A percentile compares a stretch with the other conserved stretches of the same genome.
Evolutionary conservation across 2,797 vertebrate species (phyloP).

Genomic region (Sebastes variabilis): DNA sequence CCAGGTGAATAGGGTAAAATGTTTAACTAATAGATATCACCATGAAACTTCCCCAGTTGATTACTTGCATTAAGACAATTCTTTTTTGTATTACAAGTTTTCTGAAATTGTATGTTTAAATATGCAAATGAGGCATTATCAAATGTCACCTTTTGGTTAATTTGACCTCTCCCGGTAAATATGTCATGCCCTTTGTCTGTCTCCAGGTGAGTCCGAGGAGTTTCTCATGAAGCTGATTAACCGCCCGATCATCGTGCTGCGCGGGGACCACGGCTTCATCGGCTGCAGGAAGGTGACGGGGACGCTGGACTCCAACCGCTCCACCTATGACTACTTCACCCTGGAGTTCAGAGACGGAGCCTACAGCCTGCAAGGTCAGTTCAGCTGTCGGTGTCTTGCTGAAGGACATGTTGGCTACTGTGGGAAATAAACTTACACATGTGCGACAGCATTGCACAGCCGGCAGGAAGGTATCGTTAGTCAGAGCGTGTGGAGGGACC

Average conservation of each 20-base stretch:
- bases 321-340: constrained; percentile 95
- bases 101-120: too few species aligned
- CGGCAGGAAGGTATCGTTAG: not conserved
- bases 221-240: constrained; percentile 99
- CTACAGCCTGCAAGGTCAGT: constrained; percentile 93
- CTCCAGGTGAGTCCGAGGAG: constrained; percentile 89
- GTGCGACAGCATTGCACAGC: not conserved
- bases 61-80: too few species aligned
- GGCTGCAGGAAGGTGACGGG: constrained; percentile 97
- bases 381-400: too few species aligned
- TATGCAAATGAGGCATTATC: too few species aligned
- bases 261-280: constrained; percentile 97
- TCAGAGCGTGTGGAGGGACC: not conserved
- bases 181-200: not conserved
- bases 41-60: too few species aligned
- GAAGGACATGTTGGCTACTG: not conserved
- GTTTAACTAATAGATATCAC: too few species aligned
- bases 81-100: too few species aligned
- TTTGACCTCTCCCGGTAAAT: not conserved
- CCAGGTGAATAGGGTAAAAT: too few species aligned
- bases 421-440: not conserved
- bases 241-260: constrained; percentile 95
- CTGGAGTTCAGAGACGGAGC: constrained; percentile 93
- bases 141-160: too few species aligned
- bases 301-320: constrained; percentile 96